These are phyloP conservation scores for Typhlichthys subterraneus DNA, from an alignment of 2,797 vertebrate genomes.

Conservation along the genomic window DNA sequence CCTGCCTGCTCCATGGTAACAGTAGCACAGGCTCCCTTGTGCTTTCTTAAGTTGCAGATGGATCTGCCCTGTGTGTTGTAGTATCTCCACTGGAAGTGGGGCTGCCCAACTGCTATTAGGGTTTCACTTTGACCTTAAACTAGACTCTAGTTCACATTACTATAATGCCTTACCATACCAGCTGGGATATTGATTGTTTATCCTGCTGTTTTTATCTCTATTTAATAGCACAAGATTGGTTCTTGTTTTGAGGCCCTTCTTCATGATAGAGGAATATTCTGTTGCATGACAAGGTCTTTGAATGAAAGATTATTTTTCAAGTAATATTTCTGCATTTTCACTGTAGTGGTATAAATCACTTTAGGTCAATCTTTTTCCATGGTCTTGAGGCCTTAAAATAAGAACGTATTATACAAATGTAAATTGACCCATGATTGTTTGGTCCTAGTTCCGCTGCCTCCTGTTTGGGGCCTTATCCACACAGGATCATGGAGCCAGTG, in stretches of 20 bases:
- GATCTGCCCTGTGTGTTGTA: neutral
- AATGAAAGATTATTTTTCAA: too few species aligned
- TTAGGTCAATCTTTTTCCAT: neutral
- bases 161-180: slow-evolving; percentile 18
- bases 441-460: slow-evolving; percentile 81
- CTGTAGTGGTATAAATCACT: neutral
- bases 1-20: slow-evolving; percentile 64
- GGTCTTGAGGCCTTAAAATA: neutral
- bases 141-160: slow-evolving; percentile 23
- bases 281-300: too few species aligned
- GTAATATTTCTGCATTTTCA: neutral
- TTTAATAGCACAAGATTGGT: too few species aligned
- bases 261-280: too few species aligned
- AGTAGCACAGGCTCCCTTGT: neutral
- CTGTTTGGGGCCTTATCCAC: slow-evolving; percentile 85
- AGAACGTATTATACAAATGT: neutral
- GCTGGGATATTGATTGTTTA: neutral
- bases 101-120: slow-evolving; percentile 9
- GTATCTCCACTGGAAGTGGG: neutral
- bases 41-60: slow-evolving; percentile 1
- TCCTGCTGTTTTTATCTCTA: too few species aligned
- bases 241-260: too few species aligned
- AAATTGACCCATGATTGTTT: neutral
- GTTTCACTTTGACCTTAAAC: slow-evolving; percentile 16
- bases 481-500: slow-evolving; percentile 38